A percentile compares a stretch with the other conserved stretches of the same genome.
Evolutionary conservation across 2,888 invertebrate genomes (phyloP).

Genomic region (Amphipyra berbera): DNA sequence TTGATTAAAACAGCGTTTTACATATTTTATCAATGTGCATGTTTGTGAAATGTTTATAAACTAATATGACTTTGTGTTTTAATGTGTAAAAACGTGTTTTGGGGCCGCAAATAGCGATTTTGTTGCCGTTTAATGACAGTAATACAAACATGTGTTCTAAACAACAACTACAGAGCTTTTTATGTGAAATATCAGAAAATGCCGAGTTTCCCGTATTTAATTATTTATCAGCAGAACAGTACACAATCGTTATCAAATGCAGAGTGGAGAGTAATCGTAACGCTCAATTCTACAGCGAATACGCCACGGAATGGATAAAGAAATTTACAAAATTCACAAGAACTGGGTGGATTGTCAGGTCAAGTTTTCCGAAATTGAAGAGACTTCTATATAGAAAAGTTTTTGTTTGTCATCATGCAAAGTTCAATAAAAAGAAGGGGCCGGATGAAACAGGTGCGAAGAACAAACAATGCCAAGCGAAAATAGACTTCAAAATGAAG

Average conservation of each 20-base stretch:
- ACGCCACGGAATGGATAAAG: conserved; percentile 59
- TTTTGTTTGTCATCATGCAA: conserved; percentile 61
- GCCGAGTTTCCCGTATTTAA: conserved; percentile 55
- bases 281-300: conserved; percentile 53
- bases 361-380: conserved; percentile 55
- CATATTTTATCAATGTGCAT: conserved; percentile 26
- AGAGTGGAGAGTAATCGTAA: conserved; percentile 49
- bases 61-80: not conserved
- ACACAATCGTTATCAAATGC: conserved; percentile 54
- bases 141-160: conserved; percentile 39
- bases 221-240: conserved; percentile 60
- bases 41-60: conserved; percentile 13
- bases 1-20: conserved; percentile 21
- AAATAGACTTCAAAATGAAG: conserved; percentile 67
- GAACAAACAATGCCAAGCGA: conserved; percentile 61
- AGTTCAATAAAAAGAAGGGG: conserved; percentile 55
- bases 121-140: conserved; percentile 1
- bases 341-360: conserved; percentile 61
- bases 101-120: not conserved
- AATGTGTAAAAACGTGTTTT: conserved; percentile 3
- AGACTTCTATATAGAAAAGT: conserved; percentile 62
- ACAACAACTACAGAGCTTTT: conserved; percentile 39
- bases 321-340: conserved; percentile 66
- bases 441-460: conserved; percentile 18
- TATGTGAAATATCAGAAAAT: conserved; percentile 58